Percentiles rank a stretch among this genome's conserved stretches.
Evolutionary conservation across 2,797 vertebrate genomes (phyloP).

Genomic region (Phoxinus dragarum): DNA sequence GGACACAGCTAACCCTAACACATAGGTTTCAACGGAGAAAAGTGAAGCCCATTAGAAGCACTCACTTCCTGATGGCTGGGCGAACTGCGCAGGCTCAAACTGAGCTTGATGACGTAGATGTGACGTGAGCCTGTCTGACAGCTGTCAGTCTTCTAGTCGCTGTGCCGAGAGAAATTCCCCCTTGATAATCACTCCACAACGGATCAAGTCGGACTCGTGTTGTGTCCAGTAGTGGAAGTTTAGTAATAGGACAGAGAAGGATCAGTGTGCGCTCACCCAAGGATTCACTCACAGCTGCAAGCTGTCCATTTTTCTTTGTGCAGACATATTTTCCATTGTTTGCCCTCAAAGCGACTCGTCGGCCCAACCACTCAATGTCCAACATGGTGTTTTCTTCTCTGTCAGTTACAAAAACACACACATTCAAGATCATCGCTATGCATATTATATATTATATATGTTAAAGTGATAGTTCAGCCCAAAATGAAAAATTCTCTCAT

Average conservation of each 20-base stretch:
- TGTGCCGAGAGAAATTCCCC: too few relatives aligned
- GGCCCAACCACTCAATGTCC: slow-evolving; percentile 91
- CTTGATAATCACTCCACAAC: too few relatives aligned
- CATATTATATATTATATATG: not conserved
- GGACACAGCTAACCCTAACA: too few relatives aligned
- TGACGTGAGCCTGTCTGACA: too few relatives aligned
- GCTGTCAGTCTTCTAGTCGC: too few relatives aligned
- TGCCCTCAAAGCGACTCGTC: slow-evolving; percentile 89
- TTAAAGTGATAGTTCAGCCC: not conserved
- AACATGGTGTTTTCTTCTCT: slow-evolving; percentile 92
- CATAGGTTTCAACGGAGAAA: too few relatives aligned
- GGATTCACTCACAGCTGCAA: slow-evolving; percentile 88
- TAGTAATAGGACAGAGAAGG: not conserved
- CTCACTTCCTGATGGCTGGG: too few relatives aligned
- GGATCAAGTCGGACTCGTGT: not conserved
- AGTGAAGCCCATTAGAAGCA: too few relatives aligned
- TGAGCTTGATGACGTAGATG: too few relatives aligned
- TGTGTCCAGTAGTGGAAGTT: not conserved
- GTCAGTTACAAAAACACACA: slow-evolving; percentile 19
- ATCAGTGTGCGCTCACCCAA: slow-evolving; percentile 80
- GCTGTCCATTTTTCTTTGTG: slow-evolving; percentile 96
- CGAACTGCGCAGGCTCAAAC: too few relatives aligned
- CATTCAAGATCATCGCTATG: not conserved
- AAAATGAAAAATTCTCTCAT: not conserved
- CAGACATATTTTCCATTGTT: slow-evolving; percentile 93